A percentile compares a stretch with the other conserved stretches of the same genome.
Conservation (phyloP, 1,140 invertebrate species). For the Cataglyphis hispanica region DNA sequence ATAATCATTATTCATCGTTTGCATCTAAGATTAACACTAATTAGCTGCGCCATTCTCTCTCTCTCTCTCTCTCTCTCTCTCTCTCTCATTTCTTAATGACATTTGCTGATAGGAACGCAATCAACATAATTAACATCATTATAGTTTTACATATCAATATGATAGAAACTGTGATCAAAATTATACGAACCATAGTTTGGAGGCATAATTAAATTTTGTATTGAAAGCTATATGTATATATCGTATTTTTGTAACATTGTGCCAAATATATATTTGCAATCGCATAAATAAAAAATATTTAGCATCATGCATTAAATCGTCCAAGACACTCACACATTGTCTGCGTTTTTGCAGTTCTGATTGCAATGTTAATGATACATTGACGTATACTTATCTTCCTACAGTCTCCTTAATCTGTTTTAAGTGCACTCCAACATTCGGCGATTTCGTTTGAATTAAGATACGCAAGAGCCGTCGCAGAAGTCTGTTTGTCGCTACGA, state of each 20-base stretch:
- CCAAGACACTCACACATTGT: background rate
- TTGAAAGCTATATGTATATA: background rate
- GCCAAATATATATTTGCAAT: background rate
- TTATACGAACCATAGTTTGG: background rate
- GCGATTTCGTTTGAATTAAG: constrained; percentile 38
- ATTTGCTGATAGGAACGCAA: background rate
- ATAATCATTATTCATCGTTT: constrained; percentile 22
- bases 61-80: too few species aligned
- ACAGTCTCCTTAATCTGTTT: constrained; percentile 12
- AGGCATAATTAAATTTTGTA: background rate
- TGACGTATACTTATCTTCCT: constrained; percentile 19
- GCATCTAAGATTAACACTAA: constrained; percentile 13
- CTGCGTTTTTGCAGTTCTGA: background rate
- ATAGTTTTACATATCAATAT: background rate
- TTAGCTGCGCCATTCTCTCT: background rate
- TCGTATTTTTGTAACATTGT: background rate
- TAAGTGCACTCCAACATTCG: constrained; percentile 42
- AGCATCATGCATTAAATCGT: background rate
- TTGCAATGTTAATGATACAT: constrained; percentile 23
- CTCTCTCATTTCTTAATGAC: background rate
- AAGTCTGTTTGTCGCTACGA: constrained; percentile 46
- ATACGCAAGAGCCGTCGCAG: constrained; percentile 17
- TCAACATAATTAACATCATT: constrained; percentile 9
- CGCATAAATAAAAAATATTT: background rate
- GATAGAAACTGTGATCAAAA: background rate